Evolutionary conservation across 2,888 invertebrate species (phyloP).

Genomic region (Tetranychus truncatus): DNA sequence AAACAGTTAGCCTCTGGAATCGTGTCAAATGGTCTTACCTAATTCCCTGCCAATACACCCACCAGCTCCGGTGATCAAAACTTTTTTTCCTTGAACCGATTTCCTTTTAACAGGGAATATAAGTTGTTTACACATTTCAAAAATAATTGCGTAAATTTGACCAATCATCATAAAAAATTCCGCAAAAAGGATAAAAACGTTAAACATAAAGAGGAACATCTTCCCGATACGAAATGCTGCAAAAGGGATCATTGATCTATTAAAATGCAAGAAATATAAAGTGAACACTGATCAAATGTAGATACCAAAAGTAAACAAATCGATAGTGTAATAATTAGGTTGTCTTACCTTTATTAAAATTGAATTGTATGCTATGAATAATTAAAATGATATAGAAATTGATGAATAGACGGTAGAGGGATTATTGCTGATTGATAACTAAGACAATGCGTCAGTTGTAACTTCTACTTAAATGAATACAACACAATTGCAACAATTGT

Average conservation of each 20-base stretch:
- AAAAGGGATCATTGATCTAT: neutral
- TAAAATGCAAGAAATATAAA: neutral
- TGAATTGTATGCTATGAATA: too few species aligned
- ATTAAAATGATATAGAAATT: too few species aligned
- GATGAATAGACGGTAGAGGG: too few species aligned
- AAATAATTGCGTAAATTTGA: neutral
- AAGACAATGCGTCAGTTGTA: too few species aligned
- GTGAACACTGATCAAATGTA: neutral
- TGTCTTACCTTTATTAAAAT: too few species aligned
- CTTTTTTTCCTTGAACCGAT: conserved; percentile 18
- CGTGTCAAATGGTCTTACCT: neutral
- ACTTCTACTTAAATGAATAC: too few species aligned
- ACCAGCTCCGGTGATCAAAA: conserved; percentile 25
- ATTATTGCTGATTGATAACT: too few species aligned
- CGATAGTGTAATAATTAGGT: too few species aligned
- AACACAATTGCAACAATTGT: too few species aligned
- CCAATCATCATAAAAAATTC: conserved; percentile 3
- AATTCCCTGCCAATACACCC: conserved; percentile 23
- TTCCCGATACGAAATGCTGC: neutral
- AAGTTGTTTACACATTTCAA: conserved; percentile 7
- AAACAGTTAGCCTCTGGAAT: conserved; percentile 13
- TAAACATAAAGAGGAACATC: conserved; percentile 13
- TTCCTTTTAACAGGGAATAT: conserved; percentile 30
- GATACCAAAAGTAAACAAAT: too few species aligned
- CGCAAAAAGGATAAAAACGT: conserved; percentile 6